Percentiles rank a stretch among this genome's conserved stretches.
Conservation (phyloP, 2,888 invertebrate genomes). For the Andrena haemorrhoa region DNA sequence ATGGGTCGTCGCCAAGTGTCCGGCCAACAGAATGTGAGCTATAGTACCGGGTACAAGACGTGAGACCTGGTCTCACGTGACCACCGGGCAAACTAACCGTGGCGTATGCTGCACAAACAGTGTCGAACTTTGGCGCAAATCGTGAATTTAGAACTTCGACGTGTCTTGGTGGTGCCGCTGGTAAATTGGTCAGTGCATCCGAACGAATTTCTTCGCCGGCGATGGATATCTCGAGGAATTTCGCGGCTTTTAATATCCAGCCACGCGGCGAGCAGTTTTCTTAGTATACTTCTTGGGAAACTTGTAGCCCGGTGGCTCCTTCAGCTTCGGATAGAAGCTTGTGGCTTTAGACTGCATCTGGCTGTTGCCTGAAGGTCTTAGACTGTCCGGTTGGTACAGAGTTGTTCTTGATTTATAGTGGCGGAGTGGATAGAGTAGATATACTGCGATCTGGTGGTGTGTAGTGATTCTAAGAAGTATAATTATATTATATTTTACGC, state of each 20-base stretch:
- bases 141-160: conserved; percentile 79
- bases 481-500: too few relatives aligned
- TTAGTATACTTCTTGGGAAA: neutral
- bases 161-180: conserved; percentile 73
- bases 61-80: conserved; percentile 77
- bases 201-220: conserved; percentile 67
- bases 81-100: conserved; percentile 76
- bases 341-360: neutral
- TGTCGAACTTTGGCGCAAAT: conserved; percentile 77
- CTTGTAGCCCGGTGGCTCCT: neutral
- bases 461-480: too few relatives aligned
- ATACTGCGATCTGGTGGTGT: too few relatives aligned
- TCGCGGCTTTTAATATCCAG: neutral
- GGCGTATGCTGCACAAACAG: conserved; percentile 76
- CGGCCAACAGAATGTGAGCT: conserved; percentile 81
- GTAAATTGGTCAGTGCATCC: conserved; percentile 71
- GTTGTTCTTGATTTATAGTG: too few relatives aligned
- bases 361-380: too few relatives aligned
- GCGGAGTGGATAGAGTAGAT: too few relatives aligned
- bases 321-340: neutral
- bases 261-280: neutral
- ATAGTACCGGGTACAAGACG: conserved; percentile 80
- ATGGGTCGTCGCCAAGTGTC: conserved; percentile 84
- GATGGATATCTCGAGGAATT: neutral
- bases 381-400: too few relatives aligned